phyloP scores from a whole-genome alignment of 2,113 vertebrate species.

The Plotosus lineatus region DNA sequence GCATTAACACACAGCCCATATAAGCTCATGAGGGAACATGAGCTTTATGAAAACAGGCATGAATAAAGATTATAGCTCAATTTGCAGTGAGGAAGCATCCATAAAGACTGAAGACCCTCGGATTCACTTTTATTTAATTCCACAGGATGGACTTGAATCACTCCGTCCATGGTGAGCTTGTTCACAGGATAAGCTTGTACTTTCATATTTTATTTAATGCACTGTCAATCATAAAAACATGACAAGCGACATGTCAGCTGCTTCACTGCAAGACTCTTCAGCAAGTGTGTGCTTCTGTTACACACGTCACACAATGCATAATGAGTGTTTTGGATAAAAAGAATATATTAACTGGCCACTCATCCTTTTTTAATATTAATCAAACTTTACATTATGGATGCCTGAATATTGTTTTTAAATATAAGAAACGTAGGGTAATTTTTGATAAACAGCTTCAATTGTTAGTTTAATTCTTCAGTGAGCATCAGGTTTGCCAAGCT shows the following conservation, averaged over 20 bases:
- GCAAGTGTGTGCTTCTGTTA: background rate
- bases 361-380: background rate
- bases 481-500: background rate
- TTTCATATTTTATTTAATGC: slow-evolving; percentile 17
- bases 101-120: background rate
- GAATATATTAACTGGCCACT: background rate
- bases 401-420: background rate
- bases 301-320: background rate
- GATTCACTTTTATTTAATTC: slow-evolving; percentile 41
- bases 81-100: background rate
- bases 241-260: background rate
- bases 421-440: background rate
- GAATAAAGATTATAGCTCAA: background rate
- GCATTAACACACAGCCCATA: background rate
- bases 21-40: background rate
- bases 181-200: background rate
- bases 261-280: background rate
- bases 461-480: too few species aligned
- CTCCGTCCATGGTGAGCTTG: slow-evolving; percentile 16
- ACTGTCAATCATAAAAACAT: slow-evolving; percentile 29
- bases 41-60: background rate
- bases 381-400: background rate
- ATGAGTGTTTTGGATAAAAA: background rate
- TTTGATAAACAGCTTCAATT: background rate
- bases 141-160: slow-evolving; percentile 8